Evolutionary conservation across 2,113 vertebrate genomes (phyloP).

Genomic region (Otus sunia): DNA sequence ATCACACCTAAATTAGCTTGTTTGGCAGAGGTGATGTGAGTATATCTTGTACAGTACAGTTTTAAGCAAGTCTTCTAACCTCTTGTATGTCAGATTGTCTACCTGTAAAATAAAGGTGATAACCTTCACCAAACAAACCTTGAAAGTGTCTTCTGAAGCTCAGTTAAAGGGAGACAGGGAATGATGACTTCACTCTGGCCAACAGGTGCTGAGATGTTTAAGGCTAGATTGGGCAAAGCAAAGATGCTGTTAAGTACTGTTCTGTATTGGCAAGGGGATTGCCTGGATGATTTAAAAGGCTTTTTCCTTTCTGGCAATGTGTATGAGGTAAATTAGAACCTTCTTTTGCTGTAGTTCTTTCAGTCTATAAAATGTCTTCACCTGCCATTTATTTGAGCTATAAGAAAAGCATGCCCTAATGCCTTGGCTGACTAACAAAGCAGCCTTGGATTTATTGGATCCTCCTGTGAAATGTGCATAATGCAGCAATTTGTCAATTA

Average conservation of each 20-base stretch:
- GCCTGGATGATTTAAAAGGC: slow-evolving; percentile 41
- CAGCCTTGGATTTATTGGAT: slow-evolving; percentile 39
- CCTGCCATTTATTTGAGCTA: slow-evolving; percentile 38
- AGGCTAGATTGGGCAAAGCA: not conserved
- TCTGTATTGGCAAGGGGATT: slow-evolving; percentile 32
- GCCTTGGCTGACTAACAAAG: slow-evolving; percentile 35
- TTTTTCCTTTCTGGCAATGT: slow-evolving; percentile 25
- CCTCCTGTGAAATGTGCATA: slow-evolving; percentile 33
- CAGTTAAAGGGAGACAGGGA: not conserved
- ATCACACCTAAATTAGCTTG: not conserved
- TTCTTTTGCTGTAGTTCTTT: slow-evolving; percentile 18
- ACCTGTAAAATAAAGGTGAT: not conserved
- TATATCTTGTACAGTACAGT: not conserved
- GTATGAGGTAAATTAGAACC: slow-evolving; percentile 38
- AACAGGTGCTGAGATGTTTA: slow-evolving; percentile 8
- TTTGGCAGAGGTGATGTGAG: not conserved
- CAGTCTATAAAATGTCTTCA: slow-evolving; percentile 53
- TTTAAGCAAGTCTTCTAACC: not conserved
- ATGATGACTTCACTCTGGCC: slow-evolving; percentile 2
- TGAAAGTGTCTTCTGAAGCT: not conserved
- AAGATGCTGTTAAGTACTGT: slow-evolving; percentile 5
- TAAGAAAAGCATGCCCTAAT: slow-evolving; percentile 39
- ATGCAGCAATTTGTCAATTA: slow-evolving; percentile 51
- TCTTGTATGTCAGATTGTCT: not conserved
- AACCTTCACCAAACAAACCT: not conserved